Evolutionary conservation across 2,113 vertebrate species (phyloP), one percentile per base, ranked within the genome.

Genomic region (Ivindomyrus marchei): DNA sequence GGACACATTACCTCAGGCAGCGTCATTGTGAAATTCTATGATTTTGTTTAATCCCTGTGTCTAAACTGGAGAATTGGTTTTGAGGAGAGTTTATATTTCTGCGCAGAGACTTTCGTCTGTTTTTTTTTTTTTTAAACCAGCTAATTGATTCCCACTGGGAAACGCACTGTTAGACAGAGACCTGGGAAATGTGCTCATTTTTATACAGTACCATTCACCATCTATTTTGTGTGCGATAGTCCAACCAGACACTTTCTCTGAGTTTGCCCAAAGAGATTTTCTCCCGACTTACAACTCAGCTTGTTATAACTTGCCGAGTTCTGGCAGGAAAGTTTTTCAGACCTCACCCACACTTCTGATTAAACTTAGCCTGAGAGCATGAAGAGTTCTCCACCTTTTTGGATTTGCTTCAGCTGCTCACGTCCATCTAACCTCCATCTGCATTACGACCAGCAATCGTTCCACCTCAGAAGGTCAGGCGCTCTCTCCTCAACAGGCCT

Each of bases 81-180:
- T 45, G 52, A 88, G 87, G 58, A 8, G 9, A 58, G 50, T 50
- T 47, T 46, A 46, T 45, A 45, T 85, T 49, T 50, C 85, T 50
- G 13, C 17, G n/a, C 47, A 0, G 49, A 87, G 21, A 27, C n/a
- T 52, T 13, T 9, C 47, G 42, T 31, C 3, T 77, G 15, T 36
- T 15, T 74, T 74, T 74, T 13, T 39, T 77, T 77, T 21, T 47
- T 45, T 10, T 3, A n/a, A 47, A 47, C n/a, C 84, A 50, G 84
- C 42, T 86, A 86, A 86, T 86, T 86, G 46, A 50, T 86, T 86
- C 45, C 83, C 21, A 47, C 24, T 47, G 39, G 83, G 83, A 85
- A 85, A n/a, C 42, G 47, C 45, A n/a, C 45, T 47, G 36, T 77
- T 39, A 77, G 27, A 17, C 70, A 39, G 70, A 39, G 27, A 31